Base-by-base conservation (phyloP, 2,797 vertebrate species). In the Hylomyscus alleni region DNA sequence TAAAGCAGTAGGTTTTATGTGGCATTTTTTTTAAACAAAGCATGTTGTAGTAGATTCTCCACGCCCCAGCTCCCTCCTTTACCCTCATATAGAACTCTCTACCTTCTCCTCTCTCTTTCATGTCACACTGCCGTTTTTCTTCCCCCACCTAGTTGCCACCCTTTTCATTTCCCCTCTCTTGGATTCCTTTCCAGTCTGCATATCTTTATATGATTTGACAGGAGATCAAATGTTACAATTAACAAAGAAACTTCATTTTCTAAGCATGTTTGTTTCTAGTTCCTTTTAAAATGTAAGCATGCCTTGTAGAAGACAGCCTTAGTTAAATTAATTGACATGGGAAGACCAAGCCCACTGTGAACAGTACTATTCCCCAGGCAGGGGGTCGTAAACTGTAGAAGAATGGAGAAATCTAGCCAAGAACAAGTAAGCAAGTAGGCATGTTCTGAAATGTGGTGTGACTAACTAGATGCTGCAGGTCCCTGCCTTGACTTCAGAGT, bases 181-280 rank as follows among this genome's bases (percentile, higher is more conserved):
- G 6, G 47, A 26, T 52, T 52, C 2, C 40, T 86, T 86, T 52
- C 62, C 47, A 69, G 10, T 3, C 37, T 4, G 0, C 37, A 29
- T 77, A 40, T 78, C 54, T 37, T 80, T 17, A 62, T 11, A 56
- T 77, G 22, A 91, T 67, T 67, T 67, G 37, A 58, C 19, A 87
- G 37, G 67, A 95, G 50, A 80, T 72, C 19, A 86, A 76, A 83
- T 72, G 65, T 94, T 76, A 89, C 31, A 91, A 85, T 72, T 44
- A 72, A 91, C 69, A 95, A 62, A 77, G 22, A 83, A 83, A 26
- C 8, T 54, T 29, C 81, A 15, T 82, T 91, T 82, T 24, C 72
- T 94, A 40, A 56, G 19, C 10, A 14, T 56, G 13, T 47, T 54
- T 76, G 44, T 62, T 85, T 29, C 19, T 44, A 65, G 31, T 2